These are phyloP conservation scores for Pseudorhiza aurosa DNA, from an alignment of 30 jellyfish, hydroid and myxozoan genomes.

Conservation along the genomic window DNA sequence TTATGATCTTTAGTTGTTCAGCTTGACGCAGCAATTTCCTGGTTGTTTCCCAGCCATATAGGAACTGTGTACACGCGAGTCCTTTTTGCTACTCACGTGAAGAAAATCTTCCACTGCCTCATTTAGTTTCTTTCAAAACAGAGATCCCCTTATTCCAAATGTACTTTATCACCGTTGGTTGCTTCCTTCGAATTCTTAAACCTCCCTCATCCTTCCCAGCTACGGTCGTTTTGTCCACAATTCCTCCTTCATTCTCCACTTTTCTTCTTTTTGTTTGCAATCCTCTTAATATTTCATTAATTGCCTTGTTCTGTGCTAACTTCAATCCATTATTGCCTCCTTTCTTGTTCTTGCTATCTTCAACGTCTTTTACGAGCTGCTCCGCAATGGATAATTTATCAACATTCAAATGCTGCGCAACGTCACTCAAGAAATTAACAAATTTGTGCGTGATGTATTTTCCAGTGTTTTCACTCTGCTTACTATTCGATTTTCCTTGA, in stretches of 20 bases:
- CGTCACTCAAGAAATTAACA: constrained; percentile 65
- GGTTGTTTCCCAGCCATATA: too few species aligned
- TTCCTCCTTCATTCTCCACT: background rate
- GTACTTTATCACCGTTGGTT: constrained; percentile 51
- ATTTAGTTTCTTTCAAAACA: constrained; percentile 39
- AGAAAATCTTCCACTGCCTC: background rate
- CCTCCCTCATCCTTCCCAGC: background rate
- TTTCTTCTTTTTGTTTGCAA: background rate
- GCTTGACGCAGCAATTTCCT: too few species aligned
- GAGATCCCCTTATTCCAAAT: constrained; percentile 69
- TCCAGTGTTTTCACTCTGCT: constrained; percentile 12
- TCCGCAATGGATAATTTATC: constrained; percentile 75
- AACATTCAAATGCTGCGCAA: constrained; percentile 63
- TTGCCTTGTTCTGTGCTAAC: background rate
- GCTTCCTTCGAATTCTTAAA: constrained; percentile 27
- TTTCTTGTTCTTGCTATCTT: constrained; percentile 39
- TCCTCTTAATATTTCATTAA: background rate
- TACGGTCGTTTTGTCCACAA: background rate
- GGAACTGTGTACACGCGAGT: too few species aligned
- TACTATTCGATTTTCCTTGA: background rate
- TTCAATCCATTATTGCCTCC: constrained; percentile 7
- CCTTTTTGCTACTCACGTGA: background rate
- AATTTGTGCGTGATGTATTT: constrained; percentile 56
- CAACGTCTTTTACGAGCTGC: constrained; percentile 69
- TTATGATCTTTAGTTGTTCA: too few species aligned